Base-by-base conservation (phyloP, 2,888 invertebrate species). In the Rhamnusium bicolor region DNA sequence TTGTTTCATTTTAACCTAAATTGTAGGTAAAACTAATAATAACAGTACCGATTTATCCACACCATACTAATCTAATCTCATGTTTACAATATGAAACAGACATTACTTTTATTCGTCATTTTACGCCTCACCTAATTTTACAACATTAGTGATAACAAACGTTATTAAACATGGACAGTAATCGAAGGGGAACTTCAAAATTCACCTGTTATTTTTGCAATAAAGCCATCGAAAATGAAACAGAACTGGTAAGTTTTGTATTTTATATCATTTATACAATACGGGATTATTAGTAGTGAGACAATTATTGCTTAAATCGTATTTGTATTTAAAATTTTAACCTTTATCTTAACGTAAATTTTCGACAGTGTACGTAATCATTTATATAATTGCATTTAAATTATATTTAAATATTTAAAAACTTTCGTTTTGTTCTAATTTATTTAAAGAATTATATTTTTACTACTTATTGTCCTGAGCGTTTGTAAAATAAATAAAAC, bases 131-230 rank as follows among this genome's bases (percentile, higher is more conserved):
- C 62, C 69, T 62, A 56, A 47, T 69, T 46, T 61, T 24, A 32
- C 61, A 72, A 68, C 72, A 62, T 54, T 40, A 65, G 53, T 63
- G 32, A 65, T 69, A 70, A 72, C 40, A 49, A n/a, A 29, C 19
- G 67, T 53, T 58, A 71, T 51, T 56, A 63, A 78, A 74, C 51
- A 77, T 79, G 79, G 77, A 79, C 54, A 72, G 65, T 49, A 65
- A 47, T 58, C 69, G 66, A 5, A 72, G 58, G 56, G 56, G 63
- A 14, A 21, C 62, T 16, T 27, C 66, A 27, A 74, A 76, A 63
- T 86, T 91, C 40, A 90, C 91, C 1, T 93, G 93, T 80, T 92
- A 93, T 82, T 93, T 92, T 86, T 93, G 93, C 86, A 92, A 91
- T 82, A 92, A 93, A 74, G 85, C 90, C 84, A 91, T 93, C 72